Evolutionary conservation across 2,888 invertebrate genomes (phyloP), one percentile per base, ranked within the genome.

Genomic region (Rugalucina vietnamica): DNA sequence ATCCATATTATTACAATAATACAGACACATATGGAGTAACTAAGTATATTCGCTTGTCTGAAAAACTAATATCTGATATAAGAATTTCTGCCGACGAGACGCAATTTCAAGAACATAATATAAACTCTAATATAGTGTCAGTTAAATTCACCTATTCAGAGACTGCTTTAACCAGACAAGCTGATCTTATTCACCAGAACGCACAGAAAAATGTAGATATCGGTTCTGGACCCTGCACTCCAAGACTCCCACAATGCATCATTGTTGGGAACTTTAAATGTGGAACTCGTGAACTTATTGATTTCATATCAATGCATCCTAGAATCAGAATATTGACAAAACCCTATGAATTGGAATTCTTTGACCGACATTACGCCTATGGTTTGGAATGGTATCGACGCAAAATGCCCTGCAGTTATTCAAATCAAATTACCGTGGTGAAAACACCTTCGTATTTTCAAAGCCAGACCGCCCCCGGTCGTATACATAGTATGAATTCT

Each of bases 401-500:
- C 37, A 97, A 98, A 95, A 98, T 98, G 98, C 98, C 98, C 10
- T 97, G 97, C 93, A 98, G 98, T 0, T 97, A 97, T 95, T 96
- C 97, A 87, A 97, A 97, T 54, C 98, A 98, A 95, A 97, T 98
- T 90, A 98, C 98, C 81, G 97, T 98, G 91, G 99, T 99, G 95
- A 99, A 99, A 95, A 98, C 98, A 91, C 99, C 99, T 10, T 98
- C 98, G 92, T 99, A 99, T 95, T 99, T 99, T 95, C 98, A 98
- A 54, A 98, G 98, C 81, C 97, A 98, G 10, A 97, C 97, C 96
- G 98, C 98, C 50, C 98, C 99, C 18, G 98, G 98, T 95, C 96
- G 99, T 87, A 98, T 99, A 73, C 96, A 97, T 90, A 97, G 97
- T 81, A 98, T 99, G 98, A 98, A 99, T 96, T 96, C 97, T 1